Percentiles rank a stretch among this genome's conserved stretches.
phyloP scores from a whole-genome alignment of 2,888 invertebrate species.

The Phytoseiulus persimilis region DNA sequence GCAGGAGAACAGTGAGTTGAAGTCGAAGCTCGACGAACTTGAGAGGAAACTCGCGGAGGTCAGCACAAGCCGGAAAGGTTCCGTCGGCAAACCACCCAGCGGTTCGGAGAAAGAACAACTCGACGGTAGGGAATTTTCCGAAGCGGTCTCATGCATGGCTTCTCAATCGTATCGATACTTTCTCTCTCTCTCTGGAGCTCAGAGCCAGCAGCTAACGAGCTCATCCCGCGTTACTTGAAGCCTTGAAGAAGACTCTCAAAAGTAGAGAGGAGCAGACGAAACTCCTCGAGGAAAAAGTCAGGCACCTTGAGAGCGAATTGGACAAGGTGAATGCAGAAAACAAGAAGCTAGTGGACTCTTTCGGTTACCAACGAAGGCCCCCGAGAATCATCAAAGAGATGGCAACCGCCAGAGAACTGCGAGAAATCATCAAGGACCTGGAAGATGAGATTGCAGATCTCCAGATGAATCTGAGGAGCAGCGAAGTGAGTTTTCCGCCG shows the following conservation, averaged over 20 bases:
- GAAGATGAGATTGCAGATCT: slow-evolving; percentile 67
- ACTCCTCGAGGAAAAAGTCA: slow-evolving; percentile 56
- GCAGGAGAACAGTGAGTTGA: slow-evolving; percentile 53
- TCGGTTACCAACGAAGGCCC: slow-evolving; percentile 62
- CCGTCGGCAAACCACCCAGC: slow-evolving; percentile 41
- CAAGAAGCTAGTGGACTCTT: slow-evolving; percentile 51
- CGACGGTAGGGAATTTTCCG: slow-evolving; percentile 40
- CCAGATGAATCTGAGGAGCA: slow-evolving; percentile 39
- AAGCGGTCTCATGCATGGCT: background rate
- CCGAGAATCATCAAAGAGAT: slow-evolving; percentile 60
- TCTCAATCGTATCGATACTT: background rate
- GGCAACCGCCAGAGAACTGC: slow-evolving; percentile 50
- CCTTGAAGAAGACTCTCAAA: slow-evolving; percentile 47
- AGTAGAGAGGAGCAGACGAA: slow-evolving; percentile 57
- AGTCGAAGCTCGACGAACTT: slow-evolving; percentile 58
- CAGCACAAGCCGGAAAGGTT: slow-evolving; percentile 47
- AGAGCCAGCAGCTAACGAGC: slow-evolving; percentile 40
- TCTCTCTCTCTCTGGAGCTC: slow-evolving; percentile 41
- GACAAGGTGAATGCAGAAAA: slow-evolving; percentile 45
- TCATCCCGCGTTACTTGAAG: background rate
- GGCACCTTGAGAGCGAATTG: slow-evolving; percentile 45
- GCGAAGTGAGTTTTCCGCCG: slow-evolving; percentile 25
- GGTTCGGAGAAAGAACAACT: slow-evolving; percentile 25
- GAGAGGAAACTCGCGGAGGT: slow-evolving; percentile 60
- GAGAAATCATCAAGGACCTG: slow-evolving; percentile 74